Evolutionary conservation across 1,140 invertebrate genomes (phyloP).

Genomic region (Cecropterus lyciades): DNA sequence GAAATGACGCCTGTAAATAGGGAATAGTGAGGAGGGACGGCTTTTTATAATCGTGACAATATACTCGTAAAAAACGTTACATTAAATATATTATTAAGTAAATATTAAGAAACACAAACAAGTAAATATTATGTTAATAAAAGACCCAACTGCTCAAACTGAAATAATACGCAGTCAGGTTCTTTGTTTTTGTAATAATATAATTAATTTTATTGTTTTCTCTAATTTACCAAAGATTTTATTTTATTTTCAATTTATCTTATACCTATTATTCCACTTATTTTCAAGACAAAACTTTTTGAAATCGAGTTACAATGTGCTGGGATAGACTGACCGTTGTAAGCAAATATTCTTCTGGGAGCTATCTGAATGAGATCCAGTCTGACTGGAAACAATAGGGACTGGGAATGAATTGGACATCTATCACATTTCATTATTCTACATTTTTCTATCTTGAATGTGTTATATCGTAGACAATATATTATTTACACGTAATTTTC

Average conservation of each 20-base stretch:
- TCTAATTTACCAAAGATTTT: not conserved
- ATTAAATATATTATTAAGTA: no score
- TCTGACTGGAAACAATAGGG: slow-evolving; percentile 1
- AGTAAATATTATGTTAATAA: no score
- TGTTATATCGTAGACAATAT: no score
- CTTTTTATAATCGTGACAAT: no score
- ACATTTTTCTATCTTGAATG: not conserved
- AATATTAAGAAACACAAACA: no score
- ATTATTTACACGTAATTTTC: not conserved
- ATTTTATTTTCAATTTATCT: not conserved
- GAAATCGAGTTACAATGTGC: slow-evolving; percentile 27
- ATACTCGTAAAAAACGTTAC: no score
- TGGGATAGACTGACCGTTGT: slow-evolving; percentile 9
- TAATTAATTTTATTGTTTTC: no score
- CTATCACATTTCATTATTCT: slow-evolving; percentile 4
- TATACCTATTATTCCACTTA: not conserved
- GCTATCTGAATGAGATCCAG: slow-evolving; percentile 1
- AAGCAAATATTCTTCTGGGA: slow-evolving; percentile 3
- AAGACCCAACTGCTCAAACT: no score
- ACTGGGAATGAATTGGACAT: slow-evolving; percentile 1
- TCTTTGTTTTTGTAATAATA: no score
- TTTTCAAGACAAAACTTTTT: slow-evolving; percentile 10
- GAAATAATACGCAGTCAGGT: no score
- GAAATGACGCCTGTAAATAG: no score
- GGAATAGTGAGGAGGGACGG: no score